Percentiles rank a stretch among this genome's conserved stretches.
phyloP scores from a whole-genome alignment of 2,797 vertebrate species.

The Enteromius afrohamiltoni region DNA sequence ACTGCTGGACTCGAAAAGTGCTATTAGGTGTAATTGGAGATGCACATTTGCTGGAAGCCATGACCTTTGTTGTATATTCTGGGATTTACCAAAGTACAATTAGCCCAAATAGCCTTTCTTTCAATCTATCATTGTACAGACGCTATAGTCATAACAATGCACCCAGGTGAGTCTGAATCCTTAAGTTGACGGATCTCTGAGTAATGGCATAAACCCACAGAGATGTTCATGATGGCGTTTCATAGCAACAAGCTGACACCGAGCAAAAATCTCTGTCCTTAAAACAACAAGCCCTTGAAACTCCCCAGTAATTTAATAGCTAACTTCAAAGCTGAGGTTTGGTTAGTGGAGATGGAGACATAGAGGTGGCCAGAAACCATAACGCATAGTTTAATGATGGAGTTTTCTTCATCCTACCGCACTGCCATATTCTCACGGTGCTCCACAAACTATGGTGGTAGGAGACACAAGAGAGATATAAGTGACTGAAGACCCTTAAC shows the following conservation, averaged over 20 bases:
- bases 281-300: constrained; percentile 54
- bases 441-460: constrained; percentile 12
- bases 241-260: constrained; percentile 56
- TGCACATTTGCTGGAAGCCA: constrained; percentile 6
- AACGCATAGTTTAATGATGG: constrained; percentile 45
- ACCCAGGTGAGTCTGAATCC: constrained; percentile 42
- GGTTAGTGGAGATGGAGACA: constrained; percentile 59
- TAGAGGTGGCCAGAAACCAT: constrained; percentile 46
- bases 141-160: constrained; percentile 37
- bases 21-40: constrained; percentile 40
- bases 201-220: constrained; percentile 15
- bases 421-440: constrained; percentile 51
- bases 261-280: constrained; percentile 47
- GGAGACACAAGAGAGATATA: constrained; percentile 26
- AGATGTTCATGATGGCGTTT: constrained; percentile 43
- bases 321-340: constrained; percentile 60
- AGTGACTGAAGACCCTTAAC: constrained; percentile 1
- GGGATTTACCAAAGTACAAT: constrained; percentile 16
- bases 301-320: constrained; percentile 51
- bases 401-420: constrained; percentile 35
- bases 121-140: constrained; percentile 30
- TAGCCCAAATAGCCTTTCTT: constrained; percentile 11
- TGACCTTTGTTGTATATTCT: constrained; percentile 26
- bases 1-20: not conserved
- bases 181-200: constrained; percentile 41